Base-by-base conservation (phyloP, 2,888 invertebrate species). In the Hetaerina titia region DNA sequence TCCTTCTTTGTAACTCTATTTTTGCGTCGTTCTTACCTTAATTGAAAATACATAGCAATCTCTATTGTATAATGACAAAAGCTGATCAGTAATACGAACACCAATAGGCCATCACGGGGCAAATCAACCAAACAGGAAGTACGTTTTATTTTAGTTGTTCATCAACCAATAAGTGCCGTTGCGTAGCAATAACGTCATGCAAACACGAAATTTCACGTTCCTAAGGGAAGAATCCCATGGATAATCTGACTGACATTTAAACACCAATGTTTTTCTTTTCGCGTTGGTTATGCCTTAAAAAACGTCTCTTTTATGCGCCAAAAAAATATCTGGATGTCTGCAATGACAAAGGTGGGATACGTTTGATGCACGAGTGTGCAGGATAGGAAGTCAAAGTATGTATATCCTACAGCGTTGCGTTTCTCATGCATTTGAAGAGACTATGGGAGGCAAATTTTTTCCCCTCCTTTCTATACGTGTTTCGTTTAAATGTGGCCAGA, bases 401-500 rank as follows among this genome's bases (percentile, higher is more conserved):
- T 81, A 81, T 81, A 31, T 81, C 81, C 81, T 81, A 81, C 81
- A 13, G 25, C 31, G 19, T 25, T 31, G 4, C 81, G 31, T 81
- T 31, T 81, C 81, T 81, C 31, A 5, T 81, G 25, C 81, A 31
- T 81, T 81, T 31, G 81, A 31, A 81, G 81, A 11, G 81, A 81
- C 81, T 31, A 81, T 31, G 31, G 31, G 15, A 9, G 31, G 81
- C 11, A 25, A 81, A 31, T 31, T 31, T 25, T 25, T 81, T 22
- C 81, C n/a, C 2, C 64, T 64, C n/a, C 64, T 64, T 63, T 90
- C 45, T 90, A 64, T 90, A 60, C 90, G 69, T 92, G 64, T 92
- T 57, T 74, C 69, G 92, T 74, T 64, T 69, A 64, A 90, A 92
- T 69, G 69, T n/a, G 92, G 69, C 56, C 69, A 69, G 64, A 69